phyloP scores from a whole-genome alignment of 2,888 invertebrate species.

The Prosopocoilus inquinatus region DNA sequence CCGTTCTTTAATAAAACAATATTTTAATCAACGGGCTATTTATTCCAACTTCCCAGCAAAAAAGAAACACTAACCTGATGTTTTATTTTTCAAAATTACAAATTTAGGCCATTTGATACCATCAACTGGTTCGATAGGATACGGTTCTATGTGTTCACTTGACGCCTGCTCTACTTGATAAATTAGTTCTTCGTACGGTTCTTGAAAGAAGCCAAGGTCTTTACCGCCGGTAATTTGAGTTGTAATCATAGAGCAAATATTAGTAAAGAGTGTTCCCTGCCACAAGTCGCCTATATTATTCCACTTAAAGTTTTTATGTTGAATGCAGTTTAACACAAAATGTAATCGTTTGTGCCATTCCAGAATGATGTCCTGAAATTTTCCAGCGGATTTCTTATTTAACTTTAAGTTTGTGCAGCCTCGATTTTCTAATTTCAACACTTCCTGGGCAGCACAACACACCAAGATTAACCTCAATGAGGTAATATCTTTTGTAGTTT shows the following conservation, averaged over 20 bases:
- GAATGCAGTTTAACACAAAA: background rate
- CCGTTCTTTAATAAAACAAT: too few relatives aligned
- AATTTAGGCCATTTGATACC: too few relatives aligned
- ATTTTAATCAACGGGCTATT: too few relatives aligned
- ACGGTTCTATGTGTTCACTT: conserved; percentile 4
- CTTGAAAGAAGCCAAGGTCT: conserved; percentile 9
- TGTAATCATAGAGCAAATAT: conserved; percentile 7
- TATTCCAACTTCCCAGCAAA: too few relatives aligned
- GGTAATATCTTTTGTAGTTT: background rate
- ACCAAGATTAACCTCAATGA: conserved; percentile 12
- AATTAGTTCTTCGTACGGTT: conserved; percentile 13
- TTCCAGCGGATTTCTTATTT: background rate
- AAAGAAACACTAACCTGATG: background rate
- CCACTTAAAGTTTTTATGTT: conserved; percentile 6
- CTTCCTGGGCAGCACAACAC: conserved; percentile 12
- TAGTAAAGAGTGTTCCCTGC: conserved; percentile 16
- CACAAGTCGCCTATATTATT: conserved; percentile 14
- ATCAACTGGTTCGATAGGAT: conserved; percentile 10
- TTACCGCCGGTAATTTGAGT: conserved; percentile 4
- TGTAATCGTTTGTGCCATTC: conserved; percentile 10
- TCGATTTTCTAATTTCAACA: conserved; percentile 10
- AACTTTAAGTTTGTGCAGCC: conserved; percentile 9
- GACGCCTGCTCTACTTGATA: background rate
- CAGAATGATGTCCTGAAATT: background rate
- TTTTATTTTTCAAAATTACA: background rate